Conservation (phyloP, 1,140 invertebrate species). For the Heterodera schachtii region DNA sequence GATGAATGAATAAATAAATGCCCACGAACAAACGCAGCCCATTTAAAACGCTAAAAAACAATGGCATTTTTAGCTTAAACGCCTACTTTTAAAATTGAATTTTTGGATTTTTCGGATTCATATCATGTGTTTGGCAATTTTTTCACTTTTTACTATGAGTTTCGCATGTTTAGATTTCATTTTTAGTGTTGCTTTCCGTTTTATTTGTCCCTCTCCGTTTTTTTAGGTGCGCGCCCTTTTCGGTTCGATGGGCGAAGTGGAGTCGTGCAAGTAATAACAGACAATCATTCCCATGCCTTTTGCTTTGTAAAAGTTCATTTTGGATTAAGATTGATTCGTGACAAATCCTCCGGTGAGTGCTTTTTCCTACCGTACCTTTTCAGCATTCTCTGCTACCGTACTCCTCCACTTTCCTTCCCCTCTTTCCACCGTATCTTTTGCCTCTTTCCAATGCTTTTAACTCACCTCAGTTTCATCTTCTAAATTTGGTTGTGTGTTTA, state of each 20-base stretch:
- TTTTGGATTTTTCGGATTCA: too few species aligned
- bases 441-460: background rate
- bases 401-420: background rate
- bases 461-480: constrained; percentile 15
- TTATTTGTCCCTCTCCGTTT: constrained; percentile 40
- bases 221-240: constrained; percentile 73
- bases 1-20: too few species aligned
- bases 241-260: constrained; percentile 95
- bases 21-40: too few species aligned
- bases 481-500: background rate
- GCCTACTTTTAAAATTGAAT: background rate
- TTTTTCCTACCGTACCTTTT: too few species aligned
- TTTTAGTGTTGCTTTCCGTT: constrained; percentile 74
- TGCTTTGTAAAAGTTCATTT: background rate
- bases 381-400: background rate
- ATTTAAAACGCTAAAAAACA: too few species aligned
- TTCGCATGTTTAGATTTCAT: too few species aligned
- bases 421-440: background rate
- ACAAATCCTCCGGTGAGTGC: constrained; percentile 88
- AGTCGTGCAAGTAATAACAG: constrained; percentile 81
- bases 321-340: constrained; percentile 77
- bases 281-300: background rate
- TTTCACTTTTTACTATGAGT: too few species aligned
- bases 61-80: background rate
- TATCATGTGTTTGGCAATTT: too few species aligned